A percentile compares a stretch with the other conserved stretches of the same genome.
phyloP scores from a whole-genome alignment of 2,113 vertebrate genomes.

The Marcusenius ussheri region DNA sequence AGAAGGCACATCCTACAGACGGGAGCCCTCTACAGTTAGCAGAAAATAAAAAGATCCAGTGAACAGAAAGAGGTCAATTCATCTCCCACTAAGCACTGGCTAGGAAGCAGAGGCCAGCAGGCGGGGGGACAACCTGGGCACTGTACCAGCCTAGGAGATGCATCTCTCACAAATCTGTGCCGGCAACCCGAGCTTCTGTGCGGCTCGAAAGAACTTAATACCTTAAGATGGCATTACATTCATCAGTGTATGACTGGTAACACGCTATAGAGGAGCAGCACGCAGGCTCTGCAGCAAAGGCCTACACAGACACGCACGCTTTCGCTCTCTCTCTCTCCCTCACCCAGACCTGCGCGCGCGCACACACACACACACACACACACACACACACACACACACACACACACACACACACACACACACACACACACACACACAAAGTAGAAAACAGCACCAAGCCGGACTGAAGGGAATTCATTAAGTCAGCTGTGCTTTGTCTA shows the following conservation, averaged over 20 bases:
- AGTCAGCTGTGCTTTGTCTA: conserved; percentile 8
- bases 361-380: conserved; percentile 9
- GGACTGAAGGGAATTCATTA: not conserved
- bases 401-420: conserved; percentile 37
- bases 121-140: not conserved
- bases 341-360: not conserved
- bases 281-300: not conserved
- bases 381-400: conserved; percentile 32
- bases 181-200: not conserved
- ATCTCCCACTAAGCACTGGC: not conserved
- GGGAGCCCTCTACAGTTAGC: not conserved
- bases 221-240: conserved; percentile 19
- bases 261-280: conserved; percentile 8
- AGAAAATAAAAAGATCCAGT: not conserved
- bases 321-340: not conserved
- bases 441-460: conserved; percentile 19
- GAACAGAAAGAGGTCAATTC: not conserved
- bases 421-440: conserved; percentile 29
- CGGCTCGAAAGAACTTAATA: not conserved
- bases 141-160: not conserved
- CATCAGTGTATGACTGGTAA: conserved; percentile 29
- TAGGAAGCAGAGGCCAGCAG: not conserved
- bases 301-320: not conserved
- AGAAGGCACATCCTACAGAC: not conserved
- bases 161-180: not conserved